A percentile compares a stretch with the other conserved stretches of the same genome.
Conservation (phyloP, 2,113 vertebrate species). For the Pterocles orientalis region DNA sequence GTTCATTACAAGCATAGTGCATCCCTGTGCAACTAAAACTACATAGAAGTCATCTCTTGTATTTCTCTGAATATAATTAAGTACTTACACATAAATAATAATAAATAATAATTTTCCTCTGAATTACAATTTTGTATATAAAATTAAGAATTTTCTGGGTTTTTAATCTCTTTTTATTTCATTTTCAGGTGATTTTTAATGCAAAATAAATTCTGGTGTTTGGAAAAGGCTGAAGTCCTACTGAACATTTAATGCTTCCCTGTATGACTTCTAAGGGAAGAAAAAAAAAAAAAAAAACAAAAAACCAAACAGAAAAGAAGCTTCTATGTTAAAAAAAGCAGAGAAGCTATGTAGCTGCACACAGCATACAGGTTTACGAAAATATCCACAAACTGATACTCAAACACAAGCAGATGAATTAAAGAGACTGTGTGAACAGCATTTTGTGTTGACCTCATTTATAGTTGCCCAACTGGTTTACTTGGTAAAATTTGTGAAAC, state of each 20-base stretch:
- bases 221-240: background rate
- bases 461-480: conserved; percentile 6
- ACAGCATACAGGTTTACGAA: background rate
- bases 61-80: background rate
- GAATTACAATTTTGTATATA: background rate
- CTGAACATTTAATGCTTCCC: background rate
- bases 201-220: background rate
- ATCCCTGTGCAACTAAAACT: background rate
- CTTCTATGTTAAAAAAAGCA: background rate
- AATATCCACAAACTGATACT: background rate
- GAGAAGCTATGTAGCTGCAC: background rate
- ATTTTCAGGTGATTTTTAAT: background rate
- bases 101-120: background rate
- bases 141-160: background rate
- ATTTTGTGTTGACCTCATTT: conserved; percentile 10
- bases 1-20: background rate
- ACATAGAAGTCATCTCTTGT: background rate
- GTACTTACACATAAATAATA: background rate
- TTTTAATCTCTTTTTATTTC: background rate
- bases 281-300: background rate
- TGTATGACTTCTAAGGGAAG: background rate
- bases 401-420: background rate
- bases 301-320: background rate
- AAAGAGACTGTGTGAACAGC: background rate
- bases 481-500: conserved; percentile 3